Base-by-base conservation (phyloP, 2,113 vertebrate genomes). In the Trogon surrucura region DNA sequence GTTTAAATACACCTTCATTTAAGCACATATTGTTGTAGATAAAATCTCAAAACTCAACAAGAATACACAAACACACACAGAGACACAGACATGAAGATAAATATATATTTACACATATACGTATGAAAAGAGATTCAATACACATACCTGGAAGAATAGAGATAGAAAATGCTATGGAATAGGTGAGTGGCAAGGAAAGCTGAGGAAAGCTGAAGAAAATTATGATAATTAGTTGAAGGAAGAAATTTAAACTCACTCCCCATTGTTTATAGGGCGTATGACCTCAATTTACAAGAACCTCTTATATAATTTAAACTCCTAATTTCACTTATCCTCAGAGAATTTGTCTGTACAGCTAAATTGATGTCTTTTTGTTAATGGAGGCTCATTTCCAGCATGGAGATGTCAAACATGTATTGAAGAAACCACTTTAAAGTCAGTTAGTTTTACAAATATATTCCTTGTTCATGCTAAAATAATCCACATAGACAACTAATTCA, bases 221-320 rank as follows among this genome's bases (percentile, higher is more conserved):
- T 4, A 72, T 80, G 17, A 32, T 27, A 86, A 48, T 80, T 74
- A 30, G 44, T 23, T 26, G 9, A 66, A 72, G 10, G 47, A 65
- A 74, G 23, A 65, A 72, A 80, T 36, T 87, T 72, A 79, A 82
- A 36, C 2, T 67, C 48, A 78, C 53, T 95, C 89, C 45, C 54
- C 22, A 32, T 80, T 91, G 50, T 89, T 95, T 95, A 88, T 65
- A 53, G 19, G 23, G 54, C 47, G 61, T 64, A 44, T 47, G 70
- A 88, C 74, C 81, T 87, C 84, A 75, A 80, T 93, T 94, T 89
- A 47, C 65, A 92, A 79, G 53, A 77, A 38, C 17, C 13, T 72
- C 23, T 91, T 78, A 36, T 32, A 82, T 72, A 85, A 95, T 87
- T 95, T 91, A 95, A 87, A 77, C 30, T 50, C 19, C 7, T 89